Percentiles rank a stretch among this genome's conserved stretches.
Evolutionary conservation across 1,140 invertebrate genomes (phyloP).

Genomic region (Chrysoperla carnea): DNA sequence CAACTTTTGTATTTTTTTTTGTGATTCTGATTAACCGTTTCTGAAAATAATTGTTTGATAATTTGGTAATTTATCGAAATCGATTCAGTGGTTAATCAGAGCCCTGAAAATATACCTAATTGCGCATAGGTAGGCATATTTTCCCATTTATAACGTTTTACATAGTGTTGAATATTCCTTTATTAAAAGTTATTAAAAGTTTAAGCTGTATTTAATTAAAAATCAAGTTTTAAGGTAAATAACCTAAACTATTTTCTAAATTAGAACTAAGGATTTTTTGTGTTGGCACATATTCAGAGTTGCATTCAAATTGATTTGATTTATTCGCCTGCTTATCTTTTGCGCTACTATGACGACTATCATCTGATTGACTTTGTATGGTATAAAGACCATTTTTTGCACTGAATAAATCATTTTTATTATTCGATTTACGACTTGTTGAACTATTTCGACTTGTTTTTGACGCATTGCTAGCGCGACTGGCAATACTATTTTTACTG

Average conservation of each 20-base stretch:
- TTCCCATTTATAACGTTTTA: too few species aligned
- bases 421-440: neutral
- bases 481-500: neutral
- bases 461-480: neutral
- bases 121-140: too few species aligned
- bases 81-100: too few species aligned
- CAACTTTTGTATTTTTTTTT: too few species aligned
- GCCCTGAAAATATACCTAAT: too few species aligned
- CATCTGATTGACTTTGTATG: conserved; percentile 22
- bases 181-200: too few species aligned
- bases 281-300: conserved; percentile 1
- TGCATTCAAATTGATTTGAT: conserved; percentile 6
- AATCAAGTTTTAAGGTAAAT: conserved; percentile 20
- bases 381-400: conserved; percentile 21
- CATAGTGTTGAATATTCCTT: too few species aligned
- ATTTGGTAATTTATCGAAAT: too few species aligned
- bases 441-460: neutral
- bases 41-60: too few species aligned
- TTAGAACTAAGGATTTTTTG: conserved; percentile 14
- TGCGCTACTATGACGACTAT: conserved; percentile 10
- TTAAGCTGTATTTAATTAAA: too few species aligned
- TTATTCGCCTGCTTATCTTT: conserved; percentile 3
- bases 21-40: too few species aligned
- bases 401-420: conserved; percentile 15
- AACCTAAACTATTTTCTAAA: conserved; percentile 32